phyloP scores from a whole-genome alignment of 2,888 invertebrate genomes.

The Amaurobius ferox region DNA sequence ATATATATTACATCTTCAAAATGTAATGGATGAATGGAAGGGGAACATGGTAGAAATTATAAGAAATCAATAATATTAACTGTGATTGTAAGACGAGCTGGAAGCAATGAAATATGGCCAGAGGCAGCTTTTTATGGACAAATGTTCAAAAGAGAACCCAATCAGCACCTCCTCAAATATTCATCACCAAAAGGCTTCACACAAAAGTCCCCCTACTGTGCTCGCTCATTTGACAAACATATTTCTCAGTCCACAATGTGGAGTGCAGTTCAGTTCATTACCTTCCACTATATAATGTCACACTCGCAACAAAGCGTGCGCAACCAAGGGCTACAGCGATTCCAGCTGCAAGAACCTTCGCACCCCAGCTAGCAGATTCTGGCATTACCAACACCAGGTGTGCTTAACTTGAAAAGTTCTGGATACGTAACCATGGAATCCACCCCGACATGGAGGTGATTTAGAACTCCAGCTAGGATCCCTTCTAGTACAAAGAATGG shows the following conservation, averaged over 20 bases:
- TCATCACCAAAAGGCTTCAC: not conserved
- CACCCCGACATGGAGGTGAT: not conserved
- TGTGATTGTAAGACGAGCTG: no score
- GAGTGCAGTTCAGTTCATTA: conserved; percentile 41
- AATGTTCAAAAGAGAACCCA: not conserved
- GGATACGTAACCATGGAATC: not conserved
- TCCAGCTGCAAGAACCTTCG: conserved; percentile 30
- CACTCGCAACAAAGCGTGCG: conserved; percentile 26
- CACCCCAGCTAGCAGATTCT: not conserved
- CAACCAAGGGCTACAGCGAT: conserved; percentile 17
- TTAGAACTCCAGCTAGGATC: conserved; percentile 38
- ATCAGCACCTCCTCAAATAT: conserved; percentile 8
- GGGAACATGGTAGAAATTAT: no score
- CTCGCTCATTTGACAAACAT: conserved; percentile 18
- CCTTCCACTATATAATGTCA: conserved; percentile 38
- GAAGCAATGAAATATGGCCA: not conserved
- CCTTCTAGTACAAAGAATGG: conserved; percentile 13
- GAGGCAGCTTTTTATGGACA: not conserved
- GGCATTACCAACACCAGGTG: conserved; percentile 5
- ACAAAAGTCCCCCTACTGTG: not conserved
- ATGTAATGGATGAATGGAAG: no score
- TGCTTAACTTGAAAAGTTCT: not conserved
- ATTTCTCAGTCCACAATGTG: not conserved
- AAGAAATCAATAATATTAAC: no score
- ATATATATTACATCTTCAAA: no score